Evolutionary conservation across 2,888 invertebrate species (phyloP), one percentile per base, ranked within the genome.

Genomic region (Gymnosoma rotundatum): DNA sequence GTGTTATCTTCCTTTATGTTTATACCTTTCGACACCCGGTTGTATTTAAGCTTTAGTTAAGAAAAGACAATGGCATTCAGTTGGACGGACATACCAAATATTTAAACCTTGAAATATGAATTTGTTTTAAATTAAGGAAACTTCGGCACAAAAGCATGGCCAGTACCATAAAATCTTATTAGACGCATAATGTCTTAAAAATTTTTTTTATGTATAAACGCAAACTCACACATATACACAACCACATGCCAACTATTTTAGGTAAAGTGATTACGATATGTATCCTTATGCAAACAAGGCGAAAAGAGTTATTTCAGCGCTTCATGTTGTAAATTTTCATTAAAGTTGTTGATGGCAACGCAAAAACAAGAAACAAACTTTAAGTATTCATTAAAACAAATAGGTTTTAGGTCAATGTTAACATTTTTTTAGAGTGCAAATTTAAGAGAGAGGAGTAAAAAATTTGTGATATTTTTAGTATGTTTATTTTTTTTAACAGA

Each of bases 271-370:
- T 64, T 52, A 36, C 60, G 52, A 48, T 66, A 64, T 58, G 60
- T 83, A n/a, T 74, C 66, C 74, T 78, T 69, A 60, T 82, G 64
- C 54, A 82, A 76, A 72, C 76, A 76, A 32, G 56, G 48, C n/a
- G 38, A 20, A 14, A 52, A 74, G 67, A 72, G 64, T 64, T 83
- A 78, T 74, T 64, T 74, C n/a, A 56, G 20, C 56, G 56, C 14
- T 21, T 64, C 18, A 32, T 58, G 74, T 64, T 61, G 78, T 83
- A 83, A 83, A 78, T 78, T 83, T 70, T 78, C 78, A 69, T 83
- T 83, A 78, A 32, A 14, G 74, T 69, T 32, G 58, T 58, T 25
- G 25, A 36, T 45, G 56, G 52, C n/a, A 72, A 38, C 6, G 36
- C 14, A 18, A 52, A 48, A 56, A 25, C 38, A 56, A 74, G 45